These are phyloP conservation scores for Saxicola maurus DNA, from an alignment of 2,797 vertebrate genomes.

Conservation along the genomic window DNA sequence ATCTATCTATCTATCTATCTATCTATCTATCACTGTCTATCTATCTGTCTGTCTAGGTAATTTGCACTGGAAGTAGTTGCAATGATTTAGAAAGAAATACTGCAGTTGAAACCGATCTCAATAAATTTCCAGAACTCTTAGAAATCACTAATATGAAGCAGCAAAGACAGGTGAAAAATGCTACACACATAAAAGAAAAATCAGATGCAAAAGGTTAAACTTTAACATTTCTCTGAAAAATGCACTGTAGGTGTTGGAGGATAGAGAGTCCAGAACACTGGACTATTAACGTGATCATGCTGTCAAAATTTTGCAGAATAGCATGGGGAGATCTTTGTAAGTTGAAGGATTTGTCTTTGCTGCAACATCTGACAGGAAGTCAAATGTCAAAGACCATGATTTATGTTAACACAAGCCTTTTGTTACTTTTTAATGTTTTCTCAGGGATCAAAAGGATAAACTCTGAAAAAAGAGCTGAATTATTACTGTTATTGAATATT, in stretches of 20 bases:
- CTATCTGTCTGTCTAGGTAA: not conserved
- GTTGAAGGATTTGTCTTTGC: not conserved
- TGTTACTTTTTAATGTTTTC: not conserved
- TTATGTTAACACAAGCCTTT: not conserved
- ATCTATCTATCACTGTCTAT: not conserved
- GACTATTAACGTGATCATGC: fast-evolving
- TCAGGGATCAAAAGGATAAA: not conserved
- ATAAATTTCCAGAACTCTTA: not conserved
- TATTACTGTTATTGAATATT: not conserved
- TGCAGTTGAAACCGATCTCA: not conserved
- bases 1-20: no score
- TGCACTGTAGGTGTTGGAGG: not conserved
- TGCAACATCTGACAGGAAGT: not conserved
- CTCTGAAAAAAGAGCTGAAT: not conserved
- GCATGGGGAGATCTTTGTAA: not conserved
- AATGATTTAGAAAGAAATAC: not conserved
- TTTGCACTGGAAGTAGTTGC: not conserved
- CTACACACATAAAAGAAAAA: not conserved
- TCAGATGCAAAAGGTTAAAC: not conserved
- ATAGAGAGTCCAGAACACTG: not conserved
- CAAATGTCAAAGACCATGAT: not conserved
- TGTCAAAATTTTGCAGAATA: not conserved
- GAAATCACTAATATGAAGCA: not conserved
- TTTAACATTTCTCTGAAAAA: not conserved
- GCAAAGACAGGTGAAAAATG: not conserved